phyloP scores from a whole-genome alignment of 2,888 invertebrate genomes.

The Bugula neritina region DNA sequence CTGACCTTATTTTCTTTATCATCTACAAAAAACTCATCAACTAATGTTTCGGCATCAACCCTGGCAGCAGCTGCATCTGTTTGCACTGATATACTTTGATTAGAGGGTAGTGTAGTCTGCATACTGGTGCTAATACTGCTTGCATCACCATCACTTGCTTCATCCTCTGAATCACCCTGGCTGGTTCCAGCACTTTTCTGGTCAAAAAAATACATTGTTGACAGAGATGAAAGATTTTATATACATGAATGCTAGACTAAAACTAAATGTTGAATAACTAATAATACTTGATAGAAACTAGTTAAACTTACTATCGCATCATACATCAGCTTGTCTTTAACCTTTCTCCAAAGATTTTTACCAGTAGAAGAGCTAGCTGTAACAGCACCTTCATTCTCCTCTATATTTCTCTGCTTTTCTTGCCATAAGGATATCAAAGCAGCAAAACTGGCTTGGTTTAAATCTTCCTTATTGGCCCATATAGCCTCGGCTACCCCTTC shows the following conservation, averaged over 20 bases:
- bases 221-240: neutral
- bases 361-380: neutral
- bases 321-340: neutral
- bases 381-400: neutral
- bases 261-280: neutral
- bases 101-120: neutral
- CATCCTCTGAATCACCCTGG: neutral
- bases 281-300: neutral
- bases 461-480: neutral
- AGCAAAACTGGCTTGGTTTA: neutral
- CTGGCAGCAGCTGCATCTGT: neutral
- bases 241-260: neutral
- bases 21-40: slow-evolving; percentile 16
- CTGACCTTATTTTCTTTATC: slow-evolving; percentile 24
- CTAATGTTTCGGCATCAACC: slow-evolving; percentile 15
- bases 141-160: neutral
- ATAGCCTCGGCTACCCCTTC: slow-evolving; percentile 1
- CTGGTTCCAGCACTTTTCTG: neutral
- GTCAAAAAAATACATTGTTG: neutral
- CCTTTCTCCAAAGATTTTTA: neutral
- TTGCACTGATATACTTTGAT: slow-evolving; percentile 8
- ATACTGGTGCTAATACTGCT: slow-evolving; percentile 5
- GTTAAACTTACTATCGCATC: neutral
- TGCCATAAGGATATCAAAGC: slow-evolving; percentile 15
- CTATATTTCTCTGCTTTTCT: slow-evolving; percentile 6